A percentile compares a stretch with the other conserved stretches of the same genome.
phyloP scores from a whole-genome alignment of 1,140 invertebrate species.

The Papilio machaon region DNA sequence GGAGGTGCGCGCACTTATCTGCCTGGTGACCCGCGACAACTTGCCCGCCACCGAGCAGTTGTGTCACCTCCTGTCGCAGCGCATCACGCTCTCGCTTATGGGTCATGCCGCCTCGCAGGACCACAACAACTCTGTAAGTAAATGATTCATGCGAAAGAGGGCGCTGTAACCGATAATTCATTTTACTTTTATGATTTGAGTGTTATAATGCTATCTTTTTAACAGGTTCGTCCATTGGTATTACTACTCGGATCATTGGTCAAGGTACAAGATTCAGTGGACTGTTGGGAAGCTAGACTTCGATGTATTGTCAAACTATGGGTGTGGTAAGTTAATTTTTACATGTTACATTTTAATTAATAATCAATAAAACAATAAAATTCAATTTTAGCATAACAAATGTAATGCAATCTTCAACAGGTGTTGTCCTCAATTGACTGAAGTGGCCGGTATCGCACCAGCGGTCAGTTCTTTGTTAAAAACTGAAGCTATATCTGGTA shows the following conservation, averaged over 20 bases:
- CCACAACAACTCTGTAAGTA: conserved; percentile 79
- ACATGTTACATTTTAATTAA: neutral
- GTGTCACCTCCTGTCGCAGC: conserved; percentile 90
- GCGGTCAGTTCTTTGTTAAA: conserved; percentile 68
- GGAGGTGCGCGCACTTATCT: conserved; percentile 93
- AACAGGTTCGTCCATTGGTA: conserved; percentile 90
- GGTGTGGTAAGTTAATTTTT: conserved; percentile 72
- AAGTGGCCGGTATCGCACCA: conserved; percentile 74
- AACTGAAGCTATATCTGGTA: conserved; percentile 63
- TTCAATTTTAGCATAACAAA: conserved; percentile 23
- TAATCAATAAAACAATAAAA: neutral
- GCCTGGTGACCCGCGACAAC: conserved; percentile 95
- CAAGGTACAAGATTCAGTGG: conserved; percentile 91
- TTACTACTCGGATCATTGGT: conserved; percentile 93
- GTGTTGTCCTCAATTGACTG: conserved; percentile 80
- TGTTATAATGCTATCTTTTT: conserved; percentile 34
- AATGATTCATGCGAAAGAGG: neutral
- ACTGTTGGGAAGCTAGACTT: conserved; percentile 97
- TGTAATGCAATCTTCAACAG: conserved; percentile 48
- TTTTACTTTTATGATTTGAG: neutral
- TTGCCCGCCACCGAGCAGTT: conserved; percentile 93
- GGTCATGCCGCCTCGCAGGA: conserved; percentile 85
- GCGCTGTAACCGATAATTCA: neutral
- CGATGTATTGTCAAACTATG: conserved; percentile 89
- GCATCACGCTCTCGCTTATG: conserved; percentile 89